Base-by-base conservation (phyloP, 2,888 invertebrate genomes). In the Hymenopus coronatus region DNA sequence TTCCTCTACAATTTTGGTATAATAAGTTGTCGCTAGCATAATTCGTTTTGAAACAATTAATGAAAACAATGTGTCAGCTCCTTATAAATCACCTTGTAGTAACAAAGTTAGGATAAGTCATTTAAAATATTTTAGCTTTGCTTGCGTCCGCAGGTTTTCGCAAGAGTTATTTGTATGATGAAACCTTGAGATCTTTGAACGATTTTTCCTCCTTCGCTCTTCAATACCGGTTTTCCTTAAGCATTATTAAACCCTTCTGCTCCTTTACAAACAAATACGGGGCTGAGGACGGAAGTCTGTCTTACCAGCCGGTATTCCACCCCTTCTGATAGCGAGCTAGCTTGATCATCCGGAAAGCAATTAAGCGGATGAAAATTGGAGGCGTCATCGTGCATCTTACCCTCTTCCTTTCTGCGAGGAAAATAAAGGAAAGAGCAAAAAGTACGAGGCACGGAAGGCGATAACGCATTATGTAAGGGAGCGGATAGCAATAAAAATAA, bases 331-430 rank as follows among this genome's bases (percentile, higher is more conserved):
- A 27, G 40, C 27, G 85, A n/a, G 85, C 33, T 40, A 83, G 83
- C 40, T 33, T 83, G 88, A 88, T 88, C 88, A 88, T 46, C 88
- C 88, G 88, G 88, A 88, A 88, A 83, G 88, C 88, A 88, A 88
- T 88, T 88, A 88, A 88, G 83, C 33, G 83, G 40, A 88, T 88
- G 88, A 88, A 88, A 88, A 88, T 88, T 88, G 88, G 88, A 83
- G 83, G 88, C 40, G 88, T 88, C 88, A 88, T 83, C 88, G 82
- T 46, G 82, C 40, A 46, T 83, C 46, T n/a, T 85, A 30, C 27
- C 28, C 54, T 70, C 54, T 70, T 70, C 54, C 54, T 70, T 70
- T 70, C 54, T 25, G 25, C 54, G 54, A 70, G 54, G 54, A 70
- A 30, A 30, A 83, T 83, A 28, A 46, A 46, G 25, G 46, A 15